Base-by-base conservation (phyloP, 2,888 invertebrate genomes). In the Oscheius sp. region DNA sequence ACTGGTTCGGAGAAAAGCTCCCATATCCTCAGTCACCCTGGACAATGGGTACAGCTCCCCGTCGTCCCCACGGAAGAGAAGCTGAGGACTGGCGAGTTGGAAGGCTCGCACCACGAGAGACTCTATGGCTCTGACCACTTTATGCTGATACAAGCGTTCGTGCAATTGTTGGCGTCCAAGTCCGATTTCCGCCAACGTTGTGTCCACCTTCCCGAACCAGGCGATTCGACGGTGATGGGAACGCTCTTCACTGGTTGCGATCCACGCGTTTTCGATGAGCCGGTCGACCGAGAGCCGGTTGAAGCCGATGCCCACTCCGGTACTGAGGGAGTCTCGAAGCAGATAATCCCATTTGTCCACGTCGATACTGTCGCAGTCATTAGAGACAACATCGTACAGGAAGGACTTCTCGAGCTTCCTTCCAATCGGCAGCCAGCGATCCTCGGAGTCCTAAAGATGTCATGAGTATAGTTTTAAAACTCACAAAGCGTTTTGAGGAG, bases 331-430 rank as follows among this genome's bases (percentile, higher is more conserved):
- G 53, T 87, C 93, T 33, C 93, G 90, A 29, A 92, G 89, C 62
- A 93, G 90, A 85, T 93, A 93, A 84, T 93, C 93, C 91, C 92
- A 92, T 86, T 80, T 81, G 70, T 83, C 85, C 9, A 86, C 85
- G 72, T 86, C 86, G 32, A 83, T 76, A 10, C 83, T 80, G 48
- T 71, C 73, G 42, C 66, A 35, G 4, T 76, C 72, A 71, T 86
- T 86, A 11, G 77, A 75, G 29, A 82, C 80, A 78, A 93, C 92
- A 91, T 92, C 91, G 85, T 91, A 92, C n/a, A 92, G 87, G 85
- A 91, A 92, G 13, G 89, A 83, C 82, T 91, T 91, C n/a, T 88
- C 86, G 48, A 63, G 59, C 2, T 77, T 70, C 2, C 87, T 74
- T 9, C 86, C 86, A 7, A 73, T 51, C 11, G 76, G 66, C 10